Percentiles rank a stretch among this genome's conserved stretches.
Evolutionary conservation across 2,797 vertebrate species (phyloP).

Genomic region (Champsocephalus esox): DNA sequence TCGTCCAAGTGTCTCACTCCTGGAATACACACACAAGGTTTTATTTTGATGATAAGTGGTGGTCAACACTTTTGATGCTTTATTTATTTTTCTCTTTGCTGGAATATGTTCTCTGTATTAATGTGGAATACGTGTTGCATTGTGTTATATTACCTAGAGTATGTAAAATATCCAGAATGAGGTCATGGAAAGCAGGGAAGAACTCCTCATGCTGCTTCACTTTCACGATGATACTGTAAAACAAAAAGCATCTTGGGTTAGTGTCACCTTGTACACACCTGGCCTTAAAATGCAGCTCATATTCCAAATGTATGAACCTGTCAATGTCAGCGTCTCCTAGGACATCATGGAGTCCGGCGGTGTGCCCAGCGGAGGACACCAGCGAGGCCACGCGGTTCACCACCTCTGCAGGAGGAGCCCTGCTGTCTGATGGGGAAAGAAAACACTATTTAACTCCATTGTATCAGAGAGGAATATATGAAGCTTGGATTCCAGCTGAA

Average conservation of each 20-base stretch:
- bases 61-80: not conserved
- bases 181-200: conserved; percentile 90
- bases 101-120: not conserved
- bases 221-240: conserved; percentile 88
- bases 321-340: conserved; percentile 88
- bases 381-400: conserved; percentile 87
- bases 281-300: not conserved
- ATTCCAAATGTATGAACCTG: conserved; percentile 77
- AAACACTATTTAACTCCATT: too few species aligned
- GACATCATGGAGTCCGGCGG: conserved; percentile 70
- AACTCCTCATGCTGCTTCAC: conserved; percentile 91
- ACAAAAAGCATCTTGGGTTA: not conserved
- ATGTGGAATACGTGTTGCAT: not conserved
- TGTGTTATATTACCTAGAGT: conserved; percentile 82
- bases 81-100: not conserved
- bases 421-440: conserved; percentile 79
- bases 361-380: conserved; percentile 72
- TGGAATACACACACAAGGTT: conserved; percentile 76
- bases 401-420: conserved; percentile 83
- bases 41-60: too few species aligned
- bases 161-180: conserved; percentile 85
- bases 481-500: not conserved
- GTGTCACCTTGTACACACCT: too few species aligned
- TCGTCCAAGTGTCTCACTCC: conserved; percentile 86
- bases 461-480: too few species aligned